Evolutionary conservation across 2,797 vertebrate species (phyloP), one percentile per base, ranked within the genome.

Genomic region (Urocyon cinereoargenteus): DNA sequence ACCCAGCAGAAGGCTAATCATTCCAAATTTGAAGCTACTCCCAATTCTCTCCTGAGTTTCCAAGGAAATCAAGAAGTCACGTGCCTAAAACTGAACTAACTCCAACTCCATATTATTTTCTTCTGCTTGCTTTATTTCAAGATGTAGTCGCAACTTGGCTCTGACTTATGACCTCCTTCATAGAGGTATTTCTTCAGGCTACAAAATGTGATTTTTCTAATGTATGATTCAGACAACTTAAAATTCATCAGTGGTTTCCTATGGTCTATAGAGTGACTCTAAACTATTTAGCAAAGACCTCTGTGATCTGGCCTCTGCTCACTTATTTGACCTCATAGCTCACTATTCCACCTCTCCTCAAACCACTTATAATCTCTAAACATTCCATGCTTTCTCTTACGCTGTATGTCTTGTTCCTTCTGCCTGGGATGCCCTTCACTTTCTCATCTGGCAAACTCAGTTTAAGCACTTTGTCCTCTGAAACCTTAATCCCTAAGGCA

Each of bases 1-100:
- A 96, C 95, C 94, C 79, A 92, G 83, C 88, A 92, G 75, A 96
- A 96, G 83, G 64, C 86, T 81, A 64, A 86, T 91, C 73, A 73
- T 84, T 86, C 78, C 82, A 84, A 49, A 75, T 94, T 36, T 96
- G 96, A 97, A 98, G 78, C 83, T 87, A 94, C 57, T 83, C 66
- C 92, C 64, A 81, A 86, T n/a, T 51, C 21, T 89, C 85, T 97
- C 82, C 89, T 21, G 24, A 82, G 68, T 86, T 93, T 96, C 87
- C 36, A 72, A 89, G 28, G 28, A 91, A 77, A 96, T 95, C 87
- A 93, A 91, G 34, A 49, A 92, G 45, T 88, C 53, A 90, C 61
- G 83, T 86, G 86, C 78, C 88, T 78, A 77, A 95, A 92, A 93
- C 14, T 22, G 78, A 96, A 97, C 72, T 78, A 96, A 94, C 94